Base-by-base conservation (phyloP, 1,140 invertebrate genomes). In the Hypothenemus hampei region DNA sequence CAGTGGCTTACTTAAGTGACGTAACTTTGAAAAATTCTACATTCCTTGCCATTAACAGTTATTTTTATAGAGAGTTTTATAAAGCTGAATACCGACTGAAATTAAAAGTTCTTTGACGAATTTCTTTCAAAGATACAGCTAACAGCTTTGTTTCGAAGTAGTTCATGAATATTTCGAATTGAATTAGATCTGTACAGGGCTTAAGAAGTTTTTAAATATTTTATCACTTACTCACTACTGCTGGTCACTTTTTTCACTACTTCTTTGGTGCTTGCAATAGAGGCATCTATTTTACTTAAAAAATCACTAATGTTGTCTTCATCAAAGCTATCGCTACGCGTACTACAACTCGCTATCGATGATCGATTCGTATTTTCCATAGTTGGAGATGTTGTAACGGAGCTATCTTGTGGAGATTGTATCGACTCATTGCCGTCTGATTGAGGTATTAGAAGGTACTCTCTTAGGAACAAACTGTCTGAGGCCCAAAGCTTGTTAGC, bases 401-500 rank as follows among this genome's bases (percentile, higher is more conserved):
- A 54, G 4, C 46, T 46, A 4, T 46, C 44, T 33, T 5, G 6
- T 3, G 44, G 44, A 3, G 53, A 48, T 7, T 8, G 24, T 5
- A 48, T 73, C 49, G 77, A 80, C 62, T 81, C 79, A 63, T 77
- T 77, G 57, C 48, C 81, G 77, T 53, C 87, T 7, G 21, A 5
- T 26, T 50, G 79, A 39, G 90, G 90, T 65, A 93, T 88, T 65
- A 91, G 72, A 55, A 93, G 75, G 72, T 81, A 81, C 70, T 90
- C 85, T 60, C 87, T 77, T 66, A 92, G 77, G 77, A 89, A 91
- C 67, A 94, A 80, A 77, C 89, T 93, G 70, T 95, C 91, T 31
- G 86, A 84, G 10, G 89, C 87, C 78, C 89, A 95, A 57, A 95
- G 74, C 63, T 87, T 82, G 71, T 94, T 95, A 24, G 82, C 84